Evolutionary conservation across 23 tunicate species (phyloP), one percentile per base, ranked within the genome.

Genomic region (Ascidia mentula): DNA sequence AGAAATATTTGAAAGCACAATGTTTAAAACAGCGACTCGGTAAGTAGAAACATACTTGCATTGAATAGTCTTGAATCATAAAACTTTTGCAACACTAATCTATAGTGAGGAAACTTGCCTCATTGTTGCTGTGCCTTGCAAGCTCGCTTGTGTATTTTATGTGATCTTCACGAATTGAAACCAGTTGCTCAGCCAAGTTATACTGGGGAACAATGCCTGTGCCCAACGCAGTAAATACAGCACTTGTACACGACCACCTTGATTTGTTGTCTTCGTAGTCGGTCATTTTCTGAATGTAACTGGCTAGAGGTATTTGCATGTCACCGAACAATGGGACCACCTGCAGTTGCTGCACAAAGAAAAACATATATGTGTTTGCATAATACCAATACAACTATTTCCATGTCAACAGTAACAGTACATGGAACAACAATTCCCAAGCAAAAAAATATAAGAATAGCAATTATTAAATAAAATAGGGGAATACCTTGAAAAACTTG

Each of bases 261-360:
- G 92, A 86, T 59, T 90, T 84, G 82, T 95, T 95, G 34, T 95
- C 99, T 31, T 95, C 95, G 45, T 60, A 95, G 76, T 95, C 99
- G 34, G 92, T 82, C 99, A 95, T 95, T 82, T 95, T 95, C 32
- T 89, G 92, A 9, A 95, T 86, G 96, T 95, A 95, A 78, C 79
- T 90, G 18, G 99, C 95, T 20, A 95, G 83, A 0, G 96, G 95
- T 26, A 95, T 95, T 69, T 95, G 99, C 99, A 95, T 95, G 72
- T 95, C 99, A 17, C 99, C 99, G 69, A 86, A 95, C 70, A 95
- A 84, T 13, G 99, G 95, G 18, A 95, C 99, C 40, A 95, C 99
- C 75, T 88, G 94, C 33, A 94, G 69, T 79, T 84, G 97, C 84
- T 87, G 80, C 30, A 70, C 30, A 70, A 36, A 28, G 22, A 53